These are phyloP conservation scores for Encarsia formosa DNA, from an alignment of 2,888 invertebrate species.

Conservation along the genomic window DNA sequence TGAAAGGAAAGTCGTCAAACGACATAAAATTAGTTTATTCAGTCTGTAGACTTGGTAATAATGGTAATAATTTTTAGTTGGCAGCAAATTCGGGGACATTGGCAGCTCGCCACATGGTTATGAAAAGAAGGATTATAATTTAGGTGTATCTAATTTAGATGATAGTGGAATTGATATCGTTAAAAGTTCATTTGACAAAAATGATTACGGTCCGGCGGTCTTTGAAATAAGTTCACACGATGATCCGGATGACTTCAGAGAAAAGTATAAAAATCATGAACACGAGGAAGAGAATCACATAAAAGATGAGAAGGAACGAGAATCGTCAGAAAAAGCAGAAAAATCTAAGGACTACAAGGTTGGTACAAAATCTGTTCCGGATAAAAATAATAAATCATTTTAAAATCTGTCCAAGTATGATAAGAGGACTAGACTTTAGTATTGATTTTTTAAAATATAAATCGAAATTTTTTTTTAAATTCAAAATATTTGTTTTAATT, in stretches of 20 bases:
- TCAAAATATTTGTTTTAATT: no score
- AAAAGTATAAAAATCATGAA: constrained; percentile 13
- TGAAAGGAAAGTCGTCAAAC: no score
- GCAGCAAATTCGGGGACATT: constrained; percentile 4
- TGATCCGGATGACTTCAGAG: constrained; percentile 13
- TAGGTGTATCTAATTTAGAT: constrained; percentile 8
- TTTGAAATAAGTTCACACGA: constrained; percentile 9
- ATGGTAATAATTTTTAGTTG: no score
- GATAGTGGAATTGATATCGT: constrained; percentile 2
- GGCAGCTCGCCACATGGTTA: not conserved
- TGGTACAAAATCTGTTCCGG: no score
- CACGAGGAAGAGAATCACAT: constrained; percentile 31
- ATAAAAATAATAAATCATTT: no score
- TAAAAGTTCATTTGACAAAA: not conserved
- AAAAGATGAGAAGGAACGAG: constrained; percentile 28
- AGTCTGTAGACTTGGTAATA: no score
- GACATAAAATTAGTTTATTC: no score
- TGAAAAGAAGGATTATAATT: not conserved
- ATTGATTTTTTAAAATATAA: no score
- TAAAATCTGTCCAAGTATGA: no score
- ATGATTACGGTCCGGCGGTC: constrained; percentile 1
- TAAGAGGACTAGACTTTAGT: no score
- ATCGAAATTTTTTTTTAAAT: no score
- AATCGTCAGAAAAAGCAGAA: constrained; percentile 30
- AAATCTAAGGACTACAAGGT: constrained; percentile 39